These are phyloP conservation scores for Dicerorhinus sumatrensis DNA, from an alignment of 2,113 vertebrate genomes.

Conservation along the genomic window DNA sequence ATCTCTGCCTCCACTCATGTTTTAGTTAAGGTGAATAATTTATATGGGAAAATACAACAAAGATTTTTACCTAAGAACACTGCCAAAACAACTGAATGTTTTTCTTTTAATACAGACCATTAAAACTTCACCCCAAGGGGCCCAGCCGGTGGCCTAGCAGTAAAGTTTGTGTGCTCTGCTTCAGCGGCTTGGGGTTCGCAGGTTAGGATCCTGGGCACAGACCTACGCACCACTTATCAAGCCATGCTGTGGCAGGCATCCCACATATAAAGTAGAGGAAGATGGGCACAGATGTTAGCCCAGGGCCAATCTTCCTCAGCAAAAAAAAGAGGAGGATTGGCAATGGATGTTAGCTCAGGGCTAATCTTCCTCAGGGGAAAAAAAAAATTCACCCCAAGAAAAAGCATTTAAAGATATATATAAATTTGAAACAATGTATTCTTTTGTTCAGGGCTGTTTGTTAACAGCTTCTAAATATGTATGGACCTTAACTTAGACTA, in stretches of 20 bases:
- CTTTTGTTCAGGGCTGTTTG: neutral
- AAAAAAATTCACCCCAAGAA: neutral
- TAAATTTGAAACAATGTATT: conserved; percentile 17
- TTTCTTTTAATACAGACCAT: conserved; percentile 21
- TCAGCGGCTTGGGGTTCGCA: no score
- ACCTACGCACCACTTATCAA: no score
- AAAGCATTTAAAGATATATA: conserved; percentile 2
- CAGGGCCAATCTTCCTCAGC: no score
- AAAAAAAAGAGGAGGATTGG: no score
- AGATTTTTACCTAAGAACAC: conserved; percentile 23
- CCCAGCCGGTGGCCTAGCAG: no score
- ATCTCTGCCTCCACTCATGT: neutral
- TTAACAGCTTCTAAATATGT: neutral
- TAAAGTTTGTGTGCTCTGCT: no score
- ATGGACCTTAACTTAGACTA: neutral
- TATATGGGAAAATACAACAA: neutral
- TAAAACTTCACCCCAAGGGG: neutral
- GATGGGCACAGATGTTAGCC: no score
- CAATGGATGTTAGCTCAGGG: no score
- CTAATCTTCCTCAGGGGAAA: no score
- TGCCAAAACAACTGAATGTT: neutral
- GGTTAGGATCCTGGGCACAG: no score
- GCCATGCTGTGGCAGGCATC: no score
- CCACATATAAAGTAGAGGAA: no score
- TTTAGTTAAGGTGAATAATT: conserved; percentile 1